These are phyloP conservation scores for Geotrypetes seraphini DNA, from an alignment of 2,797 vertebrate species.

Conservation along the genomic window DNA sequence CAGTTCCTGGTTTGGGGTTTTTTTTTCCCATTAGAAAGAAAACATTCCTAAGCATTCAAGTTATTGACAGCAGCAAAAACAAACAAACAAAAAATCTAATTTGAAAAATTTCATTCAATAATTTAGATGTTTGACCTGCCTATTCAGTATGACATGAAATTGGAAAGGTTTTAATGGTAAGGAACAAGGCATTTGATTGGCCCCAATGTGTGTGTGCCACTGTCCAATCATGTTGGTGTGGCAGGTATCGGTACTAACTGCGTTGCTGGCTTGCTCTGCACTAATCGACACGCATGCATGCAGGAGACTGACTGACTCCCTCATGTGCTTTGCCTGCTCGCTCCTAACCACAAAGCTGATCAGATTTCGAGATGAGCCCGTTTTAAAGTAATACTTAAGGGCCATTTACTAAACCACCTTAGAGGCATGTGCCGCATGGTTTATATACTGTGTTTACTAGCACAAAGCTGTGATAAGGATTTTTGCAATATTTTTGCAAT, in stretches of 20 bases:
- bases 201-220: slow-evolving; percentile 32
- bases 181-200: slow-evolving; percentile 72
- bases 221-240: slow-evolving; percentile 35
- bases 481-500: no score
- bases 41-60: no score
- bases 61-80: no score
- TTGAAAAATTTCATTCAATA: slow-evolving; percentile 69
- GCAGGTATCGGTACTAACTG: slow-evolving; percentile 50
- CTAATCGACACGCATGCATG: slow-evolving; percentile 43
- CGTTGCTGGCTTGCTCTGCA: no score
- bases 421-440: no score
- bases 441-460: no score
- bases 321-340: not conserved
- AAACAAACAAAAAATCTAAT: slow-evolving; percentile 60
- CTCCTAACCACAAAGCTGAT: not conserved
- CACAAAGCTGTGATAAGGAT: no score
- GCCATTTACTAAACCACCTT: no score
- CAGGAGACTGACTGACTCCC: slow-evolving; percentile 17
- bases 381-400: no score
- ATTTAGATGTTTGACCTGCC: slow-evolving; percentile 93
- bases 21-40: no score
- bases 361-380: no score
- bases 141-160: slow-evolving; percentile 77
- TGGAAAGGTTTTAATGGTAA: slow-evolving; percentile 83
- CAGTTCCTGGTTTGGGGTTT: no score